A percentile compares a stretch with the other conserved stretches of the same genome.
Evolutionary conservation across 2,797 vertebrate species (phyloP).

Genomic region (Emys orbicularis): DNA sequence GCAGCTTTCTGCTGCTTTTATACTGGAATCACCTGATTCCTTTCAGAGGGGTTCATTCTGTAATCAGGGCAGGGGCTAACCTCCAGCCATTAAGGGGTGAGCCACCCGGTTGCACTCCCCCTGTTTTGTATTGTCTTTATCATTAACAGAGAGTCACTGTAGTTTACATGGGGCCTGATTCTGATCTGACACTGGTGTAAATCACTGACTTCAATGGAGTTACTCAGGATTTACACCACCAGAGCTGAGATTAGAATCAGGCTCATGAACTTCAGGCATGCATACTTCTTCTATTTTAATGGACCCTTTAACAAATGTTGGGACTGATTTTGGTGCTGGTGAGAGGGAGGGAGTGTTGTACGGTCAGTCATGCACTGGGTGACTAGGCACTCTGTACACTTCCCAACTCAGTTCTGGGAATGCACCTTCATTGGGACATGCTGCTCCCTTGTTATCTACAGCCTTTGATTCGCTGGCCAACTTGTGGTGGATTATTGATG

Average conservation of each 20-base stretch:
- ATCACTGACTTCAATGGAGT: neutral
- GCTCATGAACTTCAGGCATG: neutral
- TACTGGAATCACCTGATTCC: too few relatives aligned
- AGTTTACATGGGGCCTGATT: neutral
- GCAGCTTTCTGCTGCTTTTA: too few relatives aligned
- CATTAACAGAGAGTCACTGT: neutral
- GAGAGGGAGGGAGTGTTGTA: neutral
- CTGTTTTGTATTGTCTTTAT: neutral
- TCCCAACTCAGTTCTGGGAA: neutral
- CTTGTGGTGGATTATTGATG: neutral
- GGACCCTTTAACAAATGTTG: neutral
- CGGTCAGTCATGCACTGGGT: neutral
- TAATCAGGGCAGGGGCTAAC: too few relatives aligned
- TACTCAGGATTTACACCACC: neutral
- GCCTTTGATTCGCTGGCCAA: neutral
- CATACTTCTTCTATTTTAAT: neutral
- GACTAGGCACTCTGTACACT: neutral
- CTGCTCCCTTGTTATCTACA: neutral
- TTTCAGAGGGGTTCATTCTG: too few relatives aligned
- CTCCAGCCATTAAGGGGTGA: too few relatives aligned
- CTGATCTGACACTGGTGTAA: neutral
- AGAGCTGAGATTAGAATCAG: neutral
- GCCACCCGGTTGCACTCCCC: too few relatives aligned
- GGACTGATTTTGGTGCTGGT: neutral
- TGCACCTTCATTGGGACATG: neutral